Base-by-base conservation (phyloP, 1,140 invertebrate genomes). In the Goniozus legneri region DNA sequence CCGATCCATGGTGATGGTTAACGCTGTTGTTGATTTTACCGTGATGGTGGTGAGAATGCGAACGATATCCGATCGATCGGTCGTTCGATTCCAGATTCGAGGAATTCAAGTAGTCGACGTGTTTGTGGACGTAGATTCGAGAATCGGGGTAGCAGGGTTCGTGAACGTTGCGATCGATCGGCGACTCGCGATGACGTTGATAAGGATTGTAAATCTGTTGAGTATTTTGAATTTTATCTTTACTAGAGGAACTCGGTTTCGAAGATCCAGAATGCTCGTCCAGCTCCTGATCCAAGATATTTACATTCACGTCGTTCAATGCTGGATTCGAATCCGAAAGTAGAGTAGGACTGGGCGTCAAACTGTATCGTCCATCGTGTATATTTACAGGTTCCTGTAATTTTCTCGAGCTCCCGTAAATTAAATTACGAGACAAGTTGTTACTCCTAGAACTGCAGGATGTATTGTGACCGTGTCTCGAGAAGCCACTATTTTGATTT, bases 31-130 rank as follows among this genome's bases (percentile, higher is more conserved):
- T 58, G 3, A 40, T 2, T n/a, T 45, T 61, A n/a, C 45, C 52
- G 15, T 62, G 63, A 30, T 64, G 59, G 40, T 65, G 57, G 37
- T 63, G 59, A 21, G 56, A 54, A 37, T 63, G 59, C n/a, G 57
- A 60, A 30, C 60, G 56, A 24, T 46, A 59, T 13, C 47, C 44
- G 44, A 60, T 60, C 20, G 60, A 24, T 2, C 47, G 36, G 2
- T 64, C 61, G 3, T 21, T 40, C 0, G 30, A 32, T 12, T 64
- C 61, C 13, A 62, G 22, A 36, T 54, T 63, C 18, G 48, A 16
- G 3, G 27, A 30, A n/a, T 10, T 36, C 8, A 54, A 41, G 7
- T 51, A 60, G 15, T 63, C 60, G 4, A 35, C 30, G 32, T 63
- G 60, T 16, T 62, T 59, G 49, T 59, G 47, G 4, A 59, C 47